Conservation (phyloP, 2,113 vertebrate genomes). For the Jaculus jaculus region DNA sequence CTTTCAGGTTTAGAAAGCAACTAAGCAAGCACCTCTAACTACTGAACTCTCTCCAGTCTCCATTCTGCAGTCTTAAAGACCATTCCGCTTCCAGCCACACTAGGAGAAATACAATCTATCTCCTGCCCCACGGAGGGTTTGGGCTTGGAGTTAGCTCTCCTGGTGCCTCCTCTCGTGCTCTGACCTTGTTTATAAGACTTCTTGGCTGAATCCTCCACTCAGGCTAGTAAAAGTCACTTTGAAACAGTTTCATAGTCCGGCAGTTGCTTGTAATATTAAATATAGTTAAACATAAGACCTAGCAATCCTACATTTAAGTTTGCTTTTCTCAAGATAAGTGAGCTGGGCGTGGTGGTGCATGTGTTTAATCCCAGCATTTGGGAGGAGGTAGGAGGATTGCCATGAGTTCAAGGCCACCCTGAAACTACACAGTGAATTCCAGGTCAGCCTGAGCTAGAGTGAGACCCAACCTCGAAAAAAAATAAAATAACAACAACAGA, state of each 20-base stretch:
- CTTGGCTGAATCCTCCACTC: background rate
- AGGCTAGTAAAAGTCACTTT: background rate
- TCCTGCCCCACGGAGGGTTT: accelerated
- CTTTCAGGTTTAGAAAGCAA: too few species aligned
- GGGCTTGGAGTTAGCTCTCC: background rate
- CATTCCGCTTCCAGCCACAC: accelerated
- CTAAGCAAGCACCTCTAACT: too few species aligned
- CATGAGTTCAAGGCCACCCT: too few species aligned
- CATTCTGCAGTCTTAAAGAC: background rate
- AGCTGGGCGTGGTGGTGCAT: too few species aligned
- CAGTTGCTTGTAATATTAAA: background rate
- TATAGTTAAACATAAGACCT: background rate
- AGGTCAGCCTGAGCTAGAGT: too few species aligned
- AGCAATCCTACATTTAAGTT: background rate
- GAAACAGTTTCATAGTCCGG: background rate
- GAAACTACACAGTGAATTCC: too few species aligned
- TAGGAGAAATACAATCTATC: background rate
- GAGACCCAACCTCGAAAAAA: too few species aligned
- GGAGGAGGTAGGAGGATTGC: too few species aligned
- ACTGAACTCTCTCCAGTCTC: too few species aligned
- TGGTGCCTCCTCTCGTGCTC: background rate
- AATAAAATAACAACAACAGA: too few species aligned
- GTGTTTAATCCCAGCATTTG: too few species aligned
- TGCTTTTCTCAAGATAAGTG: background rate
- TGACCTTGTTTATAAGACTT: background rate